Conservation (phyloP, 2,113 vertebrate species). For the Rynchops niger region DNA sequence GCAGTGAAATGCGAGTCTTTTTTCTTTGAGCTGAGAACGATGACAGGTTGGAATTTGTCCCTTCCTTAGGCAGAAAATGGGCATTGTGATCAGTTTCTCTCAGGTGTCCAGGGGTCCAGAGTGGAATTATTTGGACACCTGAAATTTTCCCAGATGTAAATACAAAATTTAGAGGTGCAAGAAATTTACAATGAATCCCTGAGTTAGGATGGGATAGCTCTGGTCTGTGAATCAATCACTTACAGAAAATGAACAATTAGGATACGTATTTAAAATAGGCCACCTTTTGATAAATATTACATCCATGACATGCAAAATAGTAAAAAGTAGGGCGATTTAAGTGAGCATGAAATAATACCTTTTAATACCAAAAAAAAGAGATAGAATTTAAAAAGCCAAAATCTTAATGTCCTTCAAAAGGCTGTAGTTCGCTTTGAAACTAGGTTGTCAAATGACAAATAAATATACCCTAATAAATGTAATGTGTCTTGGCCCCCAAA, state of each 20-base stretch:
- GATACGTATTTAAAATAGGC: neutral
- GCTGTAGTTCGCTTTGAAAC: neutral
- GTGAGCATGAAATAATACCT: constrained; percentile 5
- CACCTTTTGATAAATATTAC: constrained; percentile 32
- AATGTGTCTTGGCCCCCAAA: neutral
- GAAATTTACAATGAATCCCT: neutral
- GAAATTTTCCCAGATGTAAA: neutral
- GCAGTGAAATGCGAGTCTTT: neutral
- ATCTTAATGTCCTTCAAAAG: constrained; percentile 23
- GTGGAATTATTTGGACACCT: neutral
- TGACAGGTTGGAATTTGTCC: neutral
- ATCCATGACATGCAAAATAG: constrained; percentile 33
- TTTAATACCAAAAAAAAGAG: neutral
- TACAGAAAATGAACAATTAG: neutral
- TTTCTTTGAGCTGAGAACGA: neutral
- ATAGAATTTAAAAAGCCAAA: neutral
- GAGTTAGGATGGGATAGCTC: neutral
- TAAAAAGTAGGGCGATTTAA: neutral
- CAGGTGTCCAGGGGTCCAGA: neutral
- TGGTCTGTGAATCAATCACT: neutral
- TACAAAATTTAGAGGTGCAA: neutral
- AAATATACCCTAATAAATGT: neutral
- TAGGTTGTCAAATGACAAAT: neutral
- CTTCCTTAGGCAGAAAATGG: neutral
- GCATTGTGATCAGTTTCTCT: neutral